Base-by-base conservation (phyloP, 2,113 vertebrate genomes). In the Gallinago undulata region DNA sequence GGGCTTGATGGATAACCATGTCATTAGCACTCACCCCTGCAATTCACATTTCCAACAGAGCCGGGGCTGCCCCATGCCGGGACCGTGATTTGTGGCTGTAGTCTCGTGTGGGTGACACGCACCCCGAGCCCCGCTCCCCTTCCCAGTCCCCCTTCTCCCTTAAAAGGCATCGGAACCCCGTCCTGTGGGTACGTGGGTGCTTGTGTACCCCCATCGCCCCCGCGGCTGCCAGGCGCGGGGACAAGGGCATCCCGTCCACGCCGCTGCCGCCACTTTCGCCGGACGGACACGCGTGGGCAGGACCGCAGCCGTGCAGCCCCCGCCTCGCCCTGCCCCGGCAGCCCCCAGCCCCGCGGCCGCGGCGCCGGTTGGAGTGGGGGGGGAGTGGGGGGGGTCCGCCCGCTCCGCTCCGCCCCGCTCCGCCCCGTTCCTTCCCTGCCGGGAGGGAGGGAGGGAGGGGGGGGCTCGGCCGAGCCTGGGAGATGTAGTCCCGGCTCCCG, bases 1-100 rank as follows among this genome's bases (percentile, higher is more conserved):
- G 88, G 94, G 47, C 79, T 97, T 98, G 98, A 98, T 98, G 98
- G 98, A 98, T 98, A 96, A 94, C 97, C 94, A 53, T 93, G 96
- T 98, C 98, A 97, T 97, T 98, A 97, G 96, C 97, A 69, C 97
- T 97, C 92, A 96, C 92, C 94, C 95, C 90, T 90, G 88, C 93
- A 90, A 96, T 97, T 97, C 96, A 89, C 97, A 94, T 92, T 84
- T 96, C 94, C 96, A 89, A 39, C 96, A n/a, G 96, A 76, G 95
- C 75, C 56, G 74, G 80, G 89, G 85, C 91, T 88, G 80, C 95
- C 95, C 96, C 94, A 82, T 86, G 90, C 90, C 45, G 95, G 66
- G 94, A 39, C 79, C 28, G 80, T 96, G 97, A 97, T 96, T 97
- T 97, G 97, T 96, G 72, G 92, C 75, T 66, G 59, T 12, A 70